Percentiles rank a stretch among this genome's conserved stretches.
These are phyloP conservation scores for Gambelia wislizenii DNA, from an alignment of 2,797 vertebrate species.

Conservation along the genomic window DNA sequence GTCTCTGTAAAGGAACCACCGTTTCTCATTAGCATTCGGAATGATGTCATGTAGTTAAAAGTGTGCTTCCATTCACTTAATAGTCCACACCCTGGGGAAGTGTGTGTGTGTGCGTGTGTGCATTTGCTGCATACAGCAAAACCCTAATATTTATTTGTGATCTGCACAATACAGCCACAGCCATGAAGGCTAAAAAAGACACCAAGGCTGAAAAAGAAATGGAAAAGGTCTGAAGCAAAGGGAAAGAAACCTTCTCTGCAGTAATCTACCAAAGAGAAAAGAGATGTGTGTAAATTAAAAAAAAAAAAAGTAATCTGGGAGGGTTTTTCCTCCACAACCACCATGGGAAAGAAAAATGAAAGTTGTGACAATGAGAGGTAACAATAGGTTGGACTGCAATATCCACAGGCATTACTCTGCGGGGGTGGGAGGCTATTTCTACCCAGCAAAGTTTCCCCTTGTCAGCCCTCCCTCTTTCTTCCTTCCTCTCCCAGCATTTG, in stretches of 20 bases:
- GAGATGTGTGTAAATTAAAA: not conserved
- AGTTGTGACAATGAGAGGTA: slow-evolving; percentile 62
- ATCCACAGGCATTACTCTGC: slow-evolving; percentile 30
- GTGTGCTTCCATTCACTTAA: slow-evolving; percentile 56
- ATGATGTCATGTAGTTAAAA: slow-evolving; percentile 62
- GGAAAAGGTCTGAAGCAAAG: not conserved
- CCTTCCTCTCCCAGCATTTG: slow-evolving; percentile 46
- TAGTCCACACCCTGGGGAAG: slow-evolving; percentile 58
- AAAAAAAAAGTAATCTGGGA: no score
- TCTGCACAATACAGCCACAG: not conserved
- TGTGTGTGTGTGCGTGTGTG: not conserved
- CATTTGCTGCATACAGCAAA: slow-evolving; percentile 55
- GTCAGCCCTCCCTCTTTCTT: slow-evolving; percentile 32
- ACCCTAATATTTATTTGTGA: slow-evolving; percentile 5
- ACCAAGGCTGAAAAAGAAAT: no score
- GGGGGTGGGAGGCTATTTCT: slow-evolving; percentile 47
- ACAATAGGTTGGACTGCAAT: slow-evolving; percentile 49
- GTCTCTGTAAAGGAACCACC: slow-evolving; percentile 44
- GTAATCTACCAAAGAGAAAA: not conserved
- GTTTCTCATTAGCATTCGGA: slow-evolving; percentile 54
- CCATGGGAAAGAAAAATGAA: slow-evolving; percentile 59
- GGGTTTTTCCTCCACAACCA: no score
- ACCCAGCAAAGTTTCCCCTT: slow-evolving; percentile 47
- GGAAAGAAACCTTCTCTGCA: slow-evolving; percentile 15
- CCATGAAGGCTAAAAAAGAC: not conserved